Base-by-base conservation (phyloP, 1,140 invertebrate genomes). In the Hypothenemus hampei region DNA sequence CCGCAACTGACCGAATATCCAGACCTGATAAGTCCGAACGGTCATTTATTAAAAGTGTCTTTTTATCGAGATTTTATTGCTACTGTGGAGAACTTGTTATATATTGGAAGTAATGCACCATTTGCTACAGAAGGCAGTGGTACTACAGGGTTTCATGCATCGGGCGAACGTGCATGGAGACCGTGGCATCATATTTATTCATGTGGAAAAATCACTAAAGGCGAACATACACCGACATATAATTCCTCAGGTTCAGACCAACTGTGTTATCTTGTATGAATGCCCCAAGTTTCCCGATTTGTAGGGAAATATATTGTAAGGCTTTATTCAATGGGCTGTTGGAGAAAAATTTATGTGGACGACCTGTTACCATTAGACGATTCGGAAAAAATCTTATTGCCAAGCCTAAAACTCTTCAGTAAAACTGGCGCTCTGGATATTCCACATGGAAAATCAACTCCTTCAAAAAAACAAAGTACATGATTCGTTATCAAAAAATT, bases 141-240 rank as follows among this genome's bases (percentile, higher is more conserved):
- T n/a, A 59, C 49, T 16, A 2, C 53, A 4, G 45, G 35, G 7
- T 69, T 46, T 45, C 35, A 36, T 7, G 60, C 21, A n/a, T 61
- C 60, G 0, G 39, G 22, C 0, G 37, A 37, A 11, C 13, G 44
- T 1, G 33, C 57, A 1, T 70, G 69, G 69, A 60, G 57, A 58
- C 65, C 65, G 0, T 70, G 67, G 67, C 63, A 68, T 55, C 69
- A 69, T 37, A 52, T 70, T 29, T 70, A 70, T 29, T 65, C 66
- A 2, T 52, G 57, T 18, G 57, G 65, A 29, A 63, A 65, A 39
- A 59, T 60, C 15, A 59, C 53, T 10, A 63, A 62, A 46, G 62
- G 57, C 6, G 47, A 57, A 29, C 65, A 68, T 49, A 51, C 37
- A 11, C 65, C 68, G 3, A 37, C 56, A 41, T 53, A 58, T 15